Evolutionary conservation across 2,888 invertebrate genomes (phyloP), one percentile per base, ranked within the genome.

Genomic region (Ceratothoa steindachneri): DNA sequence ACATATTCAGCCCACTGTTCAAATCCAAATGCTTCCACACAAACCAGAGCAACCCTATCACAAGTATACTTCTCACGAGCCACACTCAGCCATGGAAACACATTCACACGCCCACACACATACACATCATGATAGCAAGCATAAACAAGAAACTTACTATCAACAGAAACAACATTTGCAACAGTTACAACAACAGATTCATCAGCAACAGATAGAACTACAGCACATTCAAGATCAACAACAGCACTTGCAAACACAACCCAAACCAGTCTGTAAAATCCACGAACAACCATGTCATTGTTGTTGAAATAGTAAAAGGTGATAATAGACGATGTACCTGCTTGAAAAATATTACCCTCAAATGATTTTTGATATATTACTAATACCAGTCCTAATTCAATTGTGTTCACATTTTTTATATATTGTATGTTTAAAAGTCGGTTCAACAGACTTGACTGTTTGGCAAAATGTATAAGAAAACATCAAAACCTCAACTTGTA

Each of bases 271-370:
- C 30, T 78, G 78, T 64, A 65, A 60, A 30, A 75, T 78, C 65
- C 78, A 78, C 51, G 78, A 78, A 7, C 75, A 75, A 52, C 75
- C 78, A 55, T 78, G 78, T 72, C 75, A 78, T 53, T 78, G 78
- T 64, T 78, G 78, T 73, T 78, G 73, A 78, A 52, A 52, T 60
- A 22, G 12, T 60, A 1, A 24, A 1, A 60, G 15, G 5, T 41
- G 5, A 41, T 5, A 41, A 41, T 9, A 41, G 41, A 41, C 5
- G 15, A 41, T 41, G 15, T 41, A 41, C 41, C 41, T 41, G 41
- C 41, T 41, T 41, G 7, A 41, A 41, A 41, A 41, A 5, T 15
- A 9, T 5, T n/a, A 5, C 5, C 15, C 41, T 41, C 41, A 41
- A 41, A 41, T 41, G 41, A 41, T 41, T 41, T 41, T 41, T 41